Evolutionary conservation across 2,797 vertebrate species (phyloP).

Genomic region (Enteromius afrohamiltoni): DNA sequence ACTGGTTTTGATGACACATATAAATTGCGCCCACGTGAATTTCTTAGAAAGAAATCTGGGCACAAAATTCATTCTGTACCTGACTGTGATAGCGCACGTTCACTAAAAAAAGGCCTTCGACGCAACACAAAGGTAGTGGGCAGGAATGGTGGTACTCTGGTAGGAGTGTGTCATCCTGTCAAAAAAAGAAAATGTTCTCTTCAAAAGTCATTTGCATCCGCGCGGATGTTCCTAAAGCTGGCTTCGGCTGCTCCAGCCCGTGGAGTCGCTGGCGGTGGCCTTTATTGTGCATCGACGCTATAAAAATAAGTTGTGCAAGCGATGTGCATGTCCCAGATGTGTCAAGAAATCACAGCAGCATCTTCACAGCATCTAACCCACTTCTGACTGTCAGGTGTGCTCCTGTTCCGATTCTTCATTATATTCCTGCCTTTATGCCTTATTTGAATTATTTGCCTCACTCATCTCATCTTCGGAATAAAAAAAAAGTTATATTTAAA

Average conservation of each 20-base stretch:
- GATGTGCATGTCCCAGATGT: conserved; percentile 41
- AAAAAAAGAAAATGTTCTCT: not conserved
- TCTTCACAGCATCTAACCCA: conserved; percentile 6
- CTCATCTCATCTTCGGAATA: not conserved
- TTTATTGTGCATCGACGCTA: not conserved
- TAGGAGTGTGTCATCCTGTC: not conserved
- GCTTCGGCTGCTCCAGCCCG: not conserved
- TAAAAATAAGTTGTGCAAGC: not conserved
- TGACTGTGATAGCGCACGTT: not conserved
- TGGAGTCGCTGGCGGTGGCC: not conserved
- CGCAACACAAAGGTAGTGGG: not conserved
- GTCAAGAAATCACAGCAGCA: conserved; percentile 34
- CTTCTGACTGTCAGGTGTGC: conserved; percentile 33
- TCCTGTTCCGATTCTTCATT: conserved; percentile 3
- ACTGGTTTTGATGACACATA: not conserved
- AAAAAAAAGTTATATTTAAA: conserved; percentile 23
- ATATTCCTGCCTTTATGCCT: conserved; percentile 2
- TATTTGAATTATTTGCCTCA: conserved; percentile 6
- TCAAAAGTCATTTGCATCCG: conserved; percentile 11
- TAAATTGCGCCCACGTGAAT: not conserved
- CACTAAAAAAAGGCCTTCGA: not conserved
- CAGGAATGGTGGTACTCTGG: not conserved
- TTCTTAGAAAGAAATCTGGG: not conserved
- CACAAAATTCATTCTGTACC: not conserved
- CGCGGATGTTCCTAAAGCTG: not conserved